Conservation (phyloP, 2,113 vertebrate genomes). For the Polypterus bichir region DNA sequence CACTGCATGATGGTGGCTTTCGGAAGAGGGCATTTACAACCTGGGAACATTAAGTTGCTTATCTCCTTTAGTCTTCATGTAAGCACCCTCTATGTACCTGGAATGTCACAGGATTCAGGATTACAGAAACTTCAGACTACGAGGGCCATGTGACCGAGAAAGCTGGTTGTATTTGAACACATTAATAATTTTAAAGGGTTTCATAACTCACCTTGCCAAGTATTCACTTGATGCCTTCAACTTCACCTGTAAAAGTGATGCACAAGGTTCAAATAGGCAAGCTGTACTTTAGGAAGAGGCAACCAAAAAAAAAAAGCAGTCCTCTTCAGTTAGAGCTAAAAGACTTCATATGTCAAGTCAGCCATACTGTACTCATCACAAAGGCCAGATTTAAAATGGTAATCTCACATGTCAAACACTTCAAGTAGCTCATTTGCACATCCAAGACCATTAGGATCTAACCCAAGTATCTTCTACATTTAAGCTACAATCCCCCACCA, state of each 20-base stretch:
- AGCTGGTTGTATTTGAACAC: background rate
- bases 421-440: no score
- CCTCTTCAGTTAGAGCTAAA: slow-evolving; percentile 61
- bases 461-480: fast-evolving
- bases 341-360: slow-evolving; percentile 39
- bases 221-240: background rate
- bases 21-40: no score
- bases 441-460: background rate
- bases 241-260: background rate
- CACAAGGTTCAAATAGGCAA: background rate
- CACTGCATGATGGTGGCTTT: no score
- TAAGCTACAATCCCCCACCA: no score
- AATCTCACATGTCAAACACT: no score
- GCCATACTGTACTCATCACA: slow-evolving; percentile 38
- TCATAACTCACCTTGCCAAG: background rate
- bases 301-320: background rate
- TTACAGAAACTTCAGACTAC: slow-evolving; percentile 31
- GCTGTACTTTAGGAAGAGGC: background rate
- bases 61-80: no score
- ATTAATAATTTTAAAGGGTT: background rate
- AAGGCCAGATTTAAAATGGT: slow-evolving; percentile 22
- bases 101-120: slow-evolving; percentile 2
- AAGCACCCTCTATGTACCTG: no score
- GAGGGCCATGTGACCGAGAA: background rate
- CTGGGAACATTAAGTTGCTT: no score